Conservation (phyloP, 2,113 vertebrate species). For the Pycnonotus jocosus region DNA sequence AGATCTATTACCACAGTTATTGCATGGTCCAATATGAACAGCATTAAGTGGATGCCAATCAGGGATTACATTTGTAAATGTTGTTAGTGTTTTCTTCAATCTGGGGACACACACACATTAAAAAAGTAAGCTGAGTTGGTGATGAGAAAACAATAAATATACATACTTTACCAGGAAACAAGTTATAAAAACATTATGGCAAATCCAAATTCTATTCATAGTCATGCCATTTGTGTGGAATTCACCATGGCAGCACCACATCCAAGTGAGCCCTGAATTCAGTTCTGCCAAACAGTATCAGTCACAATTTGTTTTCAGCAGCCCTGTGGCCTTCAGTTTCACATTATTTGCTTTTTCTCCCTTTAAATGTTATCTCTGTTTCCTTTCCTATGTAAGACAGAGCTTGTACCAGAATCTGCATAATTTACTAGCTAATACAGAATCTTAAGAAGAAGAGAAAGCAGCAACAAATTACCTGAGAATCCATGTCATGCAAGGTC, state of each 20-base stretch:
- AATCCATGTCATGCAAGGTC: neutral
- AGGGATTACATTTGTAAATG: constrained; percentile 77
- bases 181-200: neutral
- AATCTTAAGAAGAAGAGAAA: neutral
- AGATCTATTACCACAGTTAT: constrained; percentile 71
- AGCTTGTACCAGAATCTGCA: neutral
- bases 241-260: neutral
- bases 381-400: neutral
- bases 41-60: constrained; percentile 88
- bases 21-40: constrained; percentile 77
- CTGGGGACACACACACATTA: constrained; percentile 29
- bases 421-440: neutral
- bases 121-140: neutral
- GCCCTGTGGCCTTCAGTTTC: neutral
- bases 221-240: neutral
- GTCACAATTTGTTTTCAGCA: neutral
- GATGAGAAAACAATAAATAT: neutral
- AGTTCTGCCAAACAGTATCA: neutral
- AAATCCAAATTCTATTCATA: neutral
- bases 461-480: neutral
- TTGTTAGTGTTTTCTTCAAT: constrained; percentile 76
- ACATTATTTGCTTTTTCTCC: neutral
- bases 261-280: neutral
- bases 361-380: neutral
- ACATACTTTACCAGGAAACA: neutral